Percentiles rank a stretch among this genome's conserved stretches.
These are phyloP conservation scores for Adelognathus sp. DNA, from an alignment of 2,888 invertebrate genomes.

Conservation along the genomic window DNA sequence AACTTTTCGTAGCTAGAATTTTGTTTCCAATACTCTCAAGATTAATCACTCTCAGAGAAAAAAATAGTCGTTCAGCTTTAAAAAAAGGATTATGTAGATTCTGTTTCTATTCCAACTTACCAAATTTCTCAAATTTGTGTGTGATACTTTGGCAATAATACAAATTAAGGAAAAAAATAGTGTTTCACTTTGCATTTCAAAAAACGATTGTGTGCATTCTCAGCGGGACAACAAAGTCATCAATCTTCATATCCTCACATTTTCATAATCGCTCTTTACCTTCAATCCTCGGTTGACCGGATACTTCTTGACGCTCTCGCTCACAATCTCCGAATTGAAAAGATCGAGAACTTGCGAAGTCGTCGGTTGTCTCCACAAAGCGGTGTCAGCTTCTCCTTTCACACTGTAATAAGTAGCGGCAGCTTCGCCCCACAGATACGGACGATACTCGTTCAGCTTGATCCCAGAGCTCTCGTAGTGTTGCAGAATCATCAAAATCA, in stretches of 20 bases:
- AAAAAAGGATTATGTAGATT: no score
- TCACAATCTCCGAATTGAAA: conserved; percentile 85
- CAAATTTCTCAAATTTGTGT: no score
- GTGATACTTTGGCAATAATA: no score
- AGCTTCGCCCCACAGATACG: conserved; percentile 92
- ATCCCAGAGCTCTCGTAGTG: conserved; percentile 87
- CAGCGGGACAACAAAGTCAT: no score
- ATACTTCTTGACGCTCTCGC: conserved; percentile 87
- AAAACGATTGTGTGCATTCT: no score
- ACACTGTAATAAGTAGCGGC: conserved; percentile 91
- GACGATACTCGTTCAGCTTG: conserved; percentile 86
- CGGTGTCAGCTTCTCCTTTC: conserved; percentile 83
- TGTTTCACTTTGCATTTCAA: no score
- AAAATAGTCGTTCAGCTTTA: no score
- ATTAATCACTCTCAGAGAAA: background rate
- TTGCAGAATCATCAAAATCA: conserved; percentile 85
- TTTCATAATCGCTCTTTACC: no score
- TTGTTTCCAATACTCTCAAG: background rate
- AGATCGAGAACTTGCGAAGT: conserved; percentile 88
- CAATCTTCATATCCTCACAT: no score
- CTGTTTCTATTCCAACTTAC: no score
- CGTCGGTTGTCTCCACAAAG: conserved; percentile 88
- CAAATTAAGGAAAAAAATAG: no score
- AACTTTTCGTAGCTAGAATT: no score
- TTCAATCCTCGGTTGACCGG: conserved; percentile 85